Conservation (phyloP, 2,888 invertebrate genomes). For the Gerris lacustris region DNA sequence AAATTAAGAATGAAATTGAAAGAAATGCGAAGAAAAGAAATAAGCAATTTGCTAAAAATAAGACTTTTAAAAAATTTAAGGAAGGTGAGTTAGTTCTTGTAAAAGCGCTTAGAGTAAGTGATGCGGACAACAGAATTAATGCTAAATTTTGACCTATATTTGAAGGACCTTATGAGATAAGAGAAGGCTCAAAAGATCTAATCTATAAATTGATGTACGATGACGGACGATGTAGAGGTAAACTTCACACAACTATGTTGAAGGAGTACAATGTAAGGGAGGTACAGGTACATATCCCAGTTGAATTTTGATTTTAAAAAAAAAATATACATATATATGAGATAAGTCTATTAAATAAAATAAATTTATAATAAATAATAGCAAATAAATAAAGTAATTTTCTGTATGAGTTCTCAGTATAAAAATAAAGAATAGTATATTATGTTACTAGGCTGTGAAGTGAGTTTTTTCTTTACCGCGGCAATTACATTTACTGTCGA, state of each 20-base stretch:
- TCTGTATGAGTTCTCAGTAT: no score
- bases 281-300: neutral
- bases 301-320: neutral
- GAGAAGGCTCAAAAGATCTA: neutral
- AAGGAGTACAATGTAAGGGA: neutral
- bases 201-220: conserved; percentile 4
- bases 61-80: neutral
- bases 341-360: no score
- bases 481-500: no score
- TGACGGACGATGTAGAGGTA: conserved; percentile 5
- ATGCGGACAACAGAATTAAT: neutral
- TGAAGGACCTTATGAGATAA: conserved; percentile 2
- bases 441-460: no score
- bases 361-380: no score
- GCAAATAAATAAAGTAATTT: no score
- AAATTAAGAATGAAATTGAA: no score
- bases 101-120: neutral
- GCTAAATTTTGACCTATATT: conserved; percentile 6
- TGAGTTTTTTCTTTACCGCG: no score
- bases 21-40: no score
- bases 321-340: no score
- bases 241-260: neutral
- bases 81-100: neutral
- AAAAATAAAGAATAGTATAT: no score
- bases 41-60: neutral